Conservation (phyloP, 2,113 vertebrate genomes). For the Alaudala cheleensis region DNA sequence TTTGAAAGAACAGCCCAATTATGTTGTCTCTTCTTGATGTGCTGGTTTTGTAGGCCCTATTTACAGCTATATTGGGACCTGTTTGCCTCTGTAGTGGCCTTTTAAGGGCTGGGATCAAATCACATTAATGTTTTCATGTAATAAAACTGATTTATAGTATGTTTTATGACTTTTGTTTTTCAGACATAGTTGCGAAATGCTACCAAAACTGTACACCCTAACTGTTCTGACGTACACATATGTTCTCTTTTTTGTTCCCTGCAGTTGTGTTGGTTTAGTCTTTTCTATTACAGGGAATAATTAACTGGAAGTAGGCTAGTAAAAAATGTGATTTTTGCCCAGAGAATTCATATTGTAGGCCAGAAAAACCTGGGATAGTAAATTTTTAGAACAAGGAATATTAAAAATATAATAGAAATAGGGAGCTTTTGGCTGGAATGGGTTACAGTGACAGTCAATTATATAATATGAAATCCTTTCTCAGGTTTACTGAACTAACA, state of each 20-base stretch:
- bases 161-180: neutral
- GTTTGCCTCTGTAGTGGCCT: neutral
- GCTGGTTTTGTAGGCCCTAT: neutral
- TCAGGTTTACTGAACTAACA: neutral
- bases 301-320: neutral
- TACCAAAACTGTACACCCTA: neutral
- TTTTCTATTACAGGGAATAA: neutral
- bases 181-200: neutral
- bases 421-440: neutral
- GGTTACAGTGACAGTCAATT: neutral
- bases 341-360: fast-evolving
- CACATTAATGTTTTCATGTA: neutral
- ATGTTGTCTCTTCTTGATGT: neutral
- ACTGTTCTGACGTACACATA: neutral
- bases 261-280: neutral
- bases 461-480: neutral
- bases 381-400: neutral
- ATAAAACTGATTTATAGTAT: neutral
- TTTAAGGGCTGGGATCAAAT: neutral
- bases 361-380: neutral
- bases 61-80: neutral
- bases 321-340: neutral
- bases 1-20: neutral
- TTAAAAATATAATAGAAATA: neutral
- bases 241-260: neutral